Percentiles rank a stretch among this genome's conserved stretches.
These are phyloP conservation scores for Teleopsis dalmanni DNA, from an alignment of 1,140 invertebrate species.

Conservation along the genomic window DNA sequence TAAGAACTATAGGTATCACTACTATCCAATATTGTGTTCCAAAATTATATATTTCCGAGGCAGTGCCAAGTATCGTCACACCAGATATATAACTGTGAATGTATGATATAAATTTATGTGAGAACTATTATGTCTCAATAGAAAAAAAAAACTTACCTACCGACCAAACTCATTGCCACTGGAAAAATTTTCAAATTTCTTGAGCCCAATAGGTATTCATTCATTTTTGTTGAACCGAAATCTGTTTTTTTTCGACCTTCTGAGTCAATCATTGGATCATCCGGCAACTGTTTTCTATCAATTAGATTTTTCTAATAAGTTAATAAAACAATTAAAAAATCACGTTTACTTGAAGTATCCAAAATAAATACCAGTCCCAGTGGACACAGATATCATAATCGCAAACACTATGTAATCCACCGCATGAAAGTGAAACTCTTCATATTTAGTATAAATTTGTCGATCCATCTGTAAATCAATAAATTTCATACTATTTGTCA, in stretches of 20 bases:
- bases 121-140: constrained; percentile 4
- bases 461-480: background rate
- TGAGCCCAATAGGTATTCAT: constrained; percentile 67
- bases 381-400: constrained; percentile 55
- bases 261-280: background rate
- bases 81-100: constrained; percentile 73
- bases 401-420: constrained; percentile 58
- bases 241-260: constrained; percentile 17
- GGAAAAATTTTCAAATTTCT: constrained; percentile 66
- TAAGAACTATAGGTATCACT: constrained; percentile 57
- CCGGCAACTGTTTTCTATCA: too few relatives aligned
- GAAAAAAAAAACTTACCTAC: constrained; percentile 52
- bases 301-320: constrained; percentile 1
- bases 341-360: constrained; percentile 47
- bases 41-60: constrained; percentile 79
- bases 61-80: constrained; percentile 79
- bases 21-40: constrained; percentile 76
- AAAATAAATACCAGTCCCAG: constrained; percentile 66
- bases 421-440: constrained; percentile 11
- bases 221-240: constrained; percentile 45
- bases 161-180: constrained; percentile 73
- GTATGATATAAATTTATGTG: constrained; percentile 11
- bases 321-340: background rate
- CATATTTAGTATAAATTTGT: constrained; percentile 7
- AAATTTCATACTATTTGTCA: too few relatives aligned